These are phyloP conservation scores for Heliconius ethilla DNA, from an alignment of 2,888 invertebrate genomes.

Conservation along the genomic window DNA sequence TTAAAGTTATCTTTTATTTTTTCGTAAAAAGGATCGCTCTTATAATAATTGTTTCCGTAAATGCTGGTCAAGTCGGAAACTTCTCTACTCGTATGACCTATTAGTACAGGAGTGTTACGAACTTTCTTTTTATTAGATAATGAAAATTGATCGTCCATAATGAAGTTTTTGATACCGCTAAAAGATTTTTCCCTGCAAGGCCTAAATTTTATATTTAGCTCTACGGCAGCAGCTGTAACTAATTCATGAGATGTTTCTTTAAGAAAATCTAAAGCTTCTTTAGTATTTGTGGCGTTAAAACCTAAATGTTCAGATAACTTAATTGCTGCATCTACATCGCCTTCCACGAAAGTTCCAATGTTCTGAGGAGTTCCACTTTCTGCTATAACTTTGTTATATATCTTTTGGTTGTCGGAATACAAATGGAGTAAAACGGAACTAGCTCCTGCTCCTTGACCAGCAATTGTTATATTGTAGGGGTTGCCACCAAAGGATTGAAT, in stretches of 20 bases:
- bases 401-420: slow-evolving; percentile 66
- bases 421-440: slow-evolving; percentile 68
- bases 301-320: slow-evolving; percentile 68
- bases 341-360: slow-evolving; percentile 65
- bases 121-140: slow-evolving; percentile 65
- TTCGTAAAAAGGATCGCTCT: slow-evolving; percentile 62
- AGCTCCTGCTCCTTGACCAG: slow-evolving; percentile 71
- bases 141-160: slow-evolving; percentile 65
- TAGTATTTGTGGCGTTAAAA: slow-evolving; percentile 59
- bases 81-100: slow-evolving; percentile 69
- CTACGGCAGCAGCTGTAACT: slow-evolving; percentile 62
- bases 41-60: slow-evolving; percentile 56
- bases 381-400: slow-evolving; percentile 69
- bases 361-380: slow-evolving; percentile 72
- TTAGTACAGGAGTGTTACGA: slow-evolving; percentile 64
- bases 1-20: slow-evolving; percentile 64
- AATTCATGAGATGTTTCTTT: slow-evolving; percentile 56
- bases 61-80: slow-evolving; percentile 46
- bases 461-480: slow-evolving; percentile 70
- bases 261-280: slow-evolving; percentile 65
- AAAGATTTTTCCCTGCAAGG: slow-evolving; percentile 73
- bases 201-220: slow-evolving; percentile 59
- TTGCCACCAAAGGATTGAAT: slow-evolving; percentile 74
- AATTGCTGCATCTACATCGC: slow-evolving; percentile 61
- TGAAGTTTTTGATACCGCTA: slow-evolving; percentile 67